Percentiles rank a stretch among this genome's conserved stretches.
These are phyloP conservation scores for Cantharis nigra DNA, from an alignment of 2,888 invertebrate genomes.

Conservation along the genomic window DNA sequence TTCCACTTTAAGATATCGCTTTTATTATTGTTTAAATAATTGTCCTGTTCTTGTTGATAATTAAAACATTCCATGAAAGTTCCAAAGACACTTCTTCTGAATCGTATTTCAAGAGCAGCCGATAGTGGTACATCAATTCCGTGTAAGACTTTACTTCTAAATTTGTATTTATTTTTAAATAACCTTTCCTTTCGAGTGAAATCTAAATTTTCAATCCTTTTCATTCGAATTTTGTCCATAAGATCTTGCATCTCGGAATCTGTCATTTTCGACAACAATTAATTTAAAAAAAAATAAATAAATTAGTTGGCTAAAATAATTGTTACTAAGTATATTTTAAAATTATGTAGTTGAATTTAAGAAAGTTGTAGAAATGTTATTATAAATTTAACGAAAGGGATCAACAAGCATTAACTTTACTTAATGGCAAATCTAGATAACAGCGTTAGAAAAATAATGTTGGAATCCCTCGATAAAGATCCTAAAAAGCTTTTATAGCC, in stretches of 20 bases:
- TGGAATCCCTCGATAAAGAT: conserved; percentile 21
- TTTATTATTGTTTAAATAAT: conserved; percentile 41
- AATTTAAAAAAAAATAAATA: neutral
- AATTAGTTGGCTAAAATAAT: neutral
- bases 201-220: neutral
- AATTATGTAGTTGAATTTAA: neutral
- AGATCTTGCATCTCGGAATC: neutral
- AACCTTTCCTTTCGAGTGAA: conserved; percentile 9
- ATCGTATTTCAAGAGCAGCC: conserved; percentile 32
- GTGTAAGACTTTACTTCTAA: conserved; percentile 22
- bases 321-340: neutral
- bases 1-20: conserved; percentile 41
- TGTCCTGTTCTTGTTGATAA: conserved; percentile 39
- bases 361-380: neutral
- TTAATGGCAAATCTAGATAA: conserved; percentile 1
- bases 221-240: neutral
- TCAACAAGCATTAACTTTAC: conserved; percentile 1
- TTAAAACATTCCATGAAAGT: conserved; percentile 44
- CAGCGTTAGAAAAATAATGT: conserved; percentile 2
- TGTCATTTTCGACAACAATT: neutral
- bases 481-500: conserved; percentile 31
- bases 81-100: conserved; percentile 43
- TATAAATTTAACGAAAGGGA: neutral
- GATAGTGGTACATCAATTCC: conserved; percentile 34
- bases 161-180: conserved; percentile 12